Conservation (phyloP, 2,888 invertebrate species). For the Osedax frankpressi region DNA sequence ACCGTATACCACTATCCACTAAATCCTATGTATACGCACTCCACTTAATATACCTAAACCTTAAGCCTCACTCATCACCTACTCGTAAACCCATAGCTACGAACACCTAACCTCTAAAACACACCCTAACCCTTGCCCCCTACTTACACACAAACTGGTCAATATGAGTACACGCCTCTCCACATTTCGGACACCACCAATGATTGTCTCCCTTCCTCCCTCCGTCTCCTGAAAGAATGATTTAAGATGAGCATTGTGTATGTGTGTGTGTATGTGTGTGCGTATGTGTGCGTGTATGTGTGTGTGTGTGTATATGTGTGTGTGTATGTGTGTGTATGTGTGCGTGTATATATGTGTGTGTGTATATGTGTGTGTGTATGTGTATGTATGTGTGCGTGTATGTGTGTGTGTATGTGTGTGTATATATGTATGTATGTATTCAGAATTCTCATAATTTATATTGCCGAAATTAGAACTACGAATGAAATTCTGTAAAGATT, state of each 20-base stretch:
- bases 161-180: slow-evolving; percentile 89
- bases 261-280: background rate
- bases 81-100: background rate
- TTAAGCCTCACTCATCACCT: too few species aligned
- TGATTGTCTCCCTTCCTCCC: slow-evolving; percentile 31
- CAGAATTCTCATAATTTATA: too few species aligned
- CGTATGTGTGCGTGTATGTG: background rate
- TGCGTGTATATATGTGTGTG: slow-evolving; percentile 8
- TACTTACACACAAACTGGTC: slow-evolving; percentile 80
- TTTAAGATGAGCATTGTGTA: background rate
- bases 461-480: too few species aligned
- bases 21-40: too few species aligned
- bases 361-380: background rate
- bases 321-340: slow-evolving; percentile 1
- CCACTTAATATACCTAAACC: too few species aligned
- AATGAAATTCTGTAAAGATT: too few species aligned
- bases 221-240: slow-evolving; percentile 33
- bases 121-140: too few species aligned
- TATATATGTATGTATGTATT: background rate
- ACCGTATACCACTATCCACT: too few species aligned
- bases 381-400: background rate
- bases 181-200: slow-evolving; percentile 76
- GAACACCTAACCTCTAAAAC: too few species aligned
- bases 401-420: background rate
- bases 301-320: background rate